Evolutionary conservation across 2,797 vertebrate genomes (phyloP), one percentile per base, ranked within the genome.

Genomic region (Allobates femoralis): DNA sequence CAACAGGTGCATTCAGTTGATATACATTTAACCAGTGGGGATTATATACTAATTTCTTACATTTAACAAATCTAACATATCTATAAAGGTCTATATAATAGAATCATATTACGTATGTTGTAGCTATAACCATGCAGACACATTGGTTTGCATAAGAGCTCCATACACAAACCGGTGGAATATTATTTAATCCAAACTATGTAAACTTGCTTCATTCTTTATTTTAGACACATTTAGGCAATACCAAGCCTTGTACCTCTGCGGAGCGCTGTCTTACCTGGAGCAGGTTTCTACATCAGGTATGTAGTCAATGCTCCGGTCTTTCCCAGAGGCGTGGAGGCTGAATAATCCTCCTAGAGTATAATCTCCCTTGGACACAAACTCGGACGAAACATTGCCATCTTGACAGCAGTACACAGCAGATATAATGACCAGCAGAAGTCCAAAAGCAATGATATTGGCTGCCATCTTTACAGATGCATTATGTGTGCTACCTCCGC

Each of bases 261-360:
- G 41, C 1, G n/a, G 32, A 11, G 7, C 21, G 15, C 37, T 69
- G 16, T 73, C 85, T 86, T 58, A 86, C 85, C 85, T 86, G 60
- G 80, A 83, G 77, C 80, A 83, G 32, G 16, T 78, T 14, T 82
- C 32, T 51, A 83, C 58, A 11, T 50, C 62, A 28, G 79, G 62
- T 16, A 10, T 58, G 34, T 69, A 30, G 34, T 32, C 21, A 55
- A 10, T 23, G 4, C 30, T 18, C 46, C 18, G 3, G 58, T 56
- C 60, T 26, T n/a, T 21, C 62, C 73, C 71, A 46, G 85, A 77
- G 18, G 73, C n/a, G 32, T 86, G 85, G 7, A 86, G 32, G 56
- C 85, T 86, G 62, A 86, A 86, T 8, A 86, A 53, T 78, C 85
- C 85, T n/a, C 85, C 85, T 32, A 86, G 5, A 26, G n/a, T 86